Evolutionary conservation across 2,113 vertebrate species (phyloP), one percentile per base, ranked within the genome.

Genomic region (Dromas ardeola): DNA sequence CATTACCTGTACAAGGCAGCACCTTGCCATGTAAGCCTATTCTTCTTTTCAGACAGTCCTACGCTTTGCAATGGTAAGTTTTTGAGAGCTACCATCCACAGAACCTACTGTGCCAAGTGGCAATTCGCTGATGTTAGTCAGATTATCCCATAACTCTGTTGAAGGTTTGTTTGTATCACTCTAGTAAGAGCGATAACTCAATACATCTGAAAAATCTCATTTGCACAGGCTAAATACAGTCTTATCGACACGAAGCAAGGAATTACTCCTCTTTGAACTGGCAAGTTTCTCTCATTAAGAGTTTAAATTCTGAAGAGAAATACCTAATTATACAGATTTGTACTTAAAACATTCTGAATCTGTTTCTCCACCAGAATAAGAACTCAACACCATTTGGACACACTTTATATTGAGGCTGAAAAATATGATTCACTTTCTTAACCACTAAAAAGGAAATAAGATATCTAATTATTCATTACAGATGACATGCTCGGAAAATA

Each of bases 361-460:
- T 78, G 22, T 71, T 71, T 90, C 72, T 78, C 11, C 16, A 45
- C 16, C 30, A 87, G 53, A 77, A 87, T 13, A 86, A 14, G n/a
- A 94, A 70, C 62, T 81, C 63, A 77, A 27, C 10, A 55, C 42
- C 65, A 74, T 63, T 83, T 91, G 86, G 86, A 83, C 1, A 5
- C 23, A 40, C 29, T 81, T 95, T 38, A 81, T 79, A 81, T 15
- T 34, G 65, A 81, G 32, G 36, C 72, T 93, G 88, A 93, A 92
- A 93, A 83, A 71, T 14, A 58, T 50, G 73, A 95, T 71, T 96
- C 90, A 90, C 30, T 79, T 61, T 55, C 67, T 79, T 88, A 93
- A 81, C 15, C 26, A 52, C 82, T 67, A 34, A 52, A 74, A 87
- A 93, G 72, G 38, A 93, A 93, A 17, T 79, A 88, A 81, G 45